A percentile compares a stretch with the other conserved stretches of the same genome.
phyloP scores from a whole-genome alignment of 2,888 invertebrate genomes.

The Drosophila quinaria region DNA sequence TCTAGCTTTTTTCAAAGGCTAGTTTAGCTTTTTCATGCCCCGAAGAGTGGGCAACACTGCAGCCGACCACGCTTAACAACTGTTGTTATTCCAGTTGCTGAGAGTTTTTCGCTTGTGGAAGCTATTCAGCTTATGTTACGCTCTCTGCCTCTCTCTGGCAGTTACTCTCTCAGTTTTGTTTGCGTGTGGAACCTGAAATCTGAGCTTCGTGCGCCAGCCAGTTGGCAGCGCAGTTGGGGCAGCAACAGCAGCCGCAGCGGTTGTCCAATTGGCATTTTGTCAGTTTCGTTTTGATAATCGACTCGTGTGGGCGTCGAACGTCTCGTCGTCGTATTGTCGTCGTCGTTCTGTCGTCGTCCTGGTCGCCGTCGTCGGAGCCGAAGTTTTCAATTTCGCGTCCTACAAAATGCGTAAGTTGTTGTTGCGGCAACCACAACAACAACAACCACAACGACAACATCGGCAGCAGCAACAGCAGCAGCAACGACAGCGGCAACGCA shows the following conservation, averaged over 20 bases:
- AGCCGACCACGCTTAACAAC: conserved; percentile 48
- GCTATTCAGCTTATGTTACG: conserved; percentile 26
- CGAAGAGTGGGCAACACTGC: too few relatives aligned
- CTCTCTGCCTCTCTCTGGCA: conserved; percentile 6
- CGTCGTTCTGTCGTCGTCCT: conserved; percentile 37
- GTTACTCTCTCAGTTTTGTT: conserved; percentile 14
- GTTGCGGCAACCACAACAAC: conserved; percentile 10
- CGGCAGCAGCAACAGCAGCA: conserved; percentile 45
- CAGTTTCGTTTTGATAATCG: conserved; percentile 69
- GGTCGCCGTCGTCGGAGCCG: conserved; percentile 26
- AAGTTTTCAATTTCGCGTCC: conserved; percentile 10
- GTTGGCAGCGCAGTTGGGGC: conserved; percentile 51
- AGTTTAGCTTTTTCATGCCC: too few relatives aligned
- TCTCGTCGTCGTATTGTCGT: conserved; percentile 40
- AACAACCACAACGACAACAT: conserved; percentile 17
- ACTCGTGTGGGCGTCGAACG: conserved; percentile 69
- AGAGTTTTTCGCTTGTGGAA: conserved; percentile 52
- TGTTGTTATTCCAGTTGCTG: conserved; percentile 62
- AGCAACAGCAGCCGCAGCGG: conserved; percentile 47
- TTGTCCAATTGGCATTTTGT: conserved; percentile 58
- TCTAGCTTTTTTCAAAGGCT: too few relatives aligned
- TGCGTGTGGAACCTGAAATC: conserved; percentile 71
- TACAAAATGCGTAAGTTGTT: conserved; percentile 54
- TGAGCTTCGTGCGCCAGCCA: conserved; percentile 72
- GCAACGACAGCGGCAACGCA: conserved; percentile 39